These are phyloP conservation scores for Thermophis baileyi DNA, from an alignment of 2,113 vertebrate genomes.

Conservation along the genomic window DNA sequence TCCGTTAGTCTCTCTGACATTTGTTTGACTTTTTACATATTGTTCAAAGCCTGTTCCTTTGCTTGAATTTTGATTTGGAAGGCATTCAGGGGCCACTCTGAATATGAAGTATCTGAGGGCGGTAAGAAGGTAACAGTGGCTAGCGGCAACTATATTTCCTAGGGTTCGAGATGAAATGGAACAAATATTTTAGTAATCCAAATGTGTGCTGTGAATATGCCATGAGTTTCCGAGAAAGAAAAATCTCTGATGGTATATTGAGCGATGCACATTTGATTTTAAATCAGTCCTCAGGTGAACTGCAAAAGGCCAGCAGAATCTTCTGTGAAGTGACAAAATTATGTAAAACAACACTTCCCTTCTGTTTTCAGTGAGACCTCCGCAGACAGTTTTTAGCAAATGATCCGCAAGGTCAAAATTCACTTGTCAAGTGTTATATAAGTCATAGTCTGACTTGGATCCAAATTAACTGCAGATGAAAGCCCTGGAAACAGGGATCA, in stretches of 20 bases:
- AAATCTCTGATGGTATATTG: background rate
- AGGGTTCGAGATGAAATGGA: background rate
- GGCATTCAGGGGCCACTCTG: background rate
- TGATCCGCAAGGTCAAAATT: slow-evolving; percentile 6
- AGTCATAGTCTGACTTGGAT: background rate
- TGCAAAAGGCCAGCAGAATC: background rate
- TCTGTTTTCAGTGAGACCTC: background rate
- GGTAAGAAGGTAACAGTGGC: background rate
- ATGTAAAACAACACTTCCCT: background rate
- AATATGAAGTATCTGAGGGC: background rate
- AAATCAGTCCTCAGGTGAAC: background rate
- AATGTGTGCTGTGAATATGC: background rate
- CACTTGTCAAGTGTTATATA: background rate
- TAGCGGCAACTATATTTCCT: background rate
- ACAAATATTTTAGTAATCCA: background rate
- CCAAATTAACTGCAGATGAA: background rate
- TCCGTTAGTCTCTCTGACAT: background rate
- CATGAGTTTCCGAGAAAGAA: background rate
- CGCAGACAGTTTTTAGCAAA: background rate
- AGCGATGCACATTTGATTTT: background rate
- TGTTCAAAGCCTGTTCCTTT: background rate
- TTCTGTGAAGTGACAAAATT: background rate
- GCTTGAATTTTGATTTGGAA: background rate
- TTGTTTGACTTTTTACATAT: background rate
- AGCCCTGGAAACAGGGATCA: background rate